Percentiles rank a stretch among this genome's conserved stretches.
Conservation (phyloP, 2,113 vertebrate genomes). For the Melanerpes formicivorus region DNA sequence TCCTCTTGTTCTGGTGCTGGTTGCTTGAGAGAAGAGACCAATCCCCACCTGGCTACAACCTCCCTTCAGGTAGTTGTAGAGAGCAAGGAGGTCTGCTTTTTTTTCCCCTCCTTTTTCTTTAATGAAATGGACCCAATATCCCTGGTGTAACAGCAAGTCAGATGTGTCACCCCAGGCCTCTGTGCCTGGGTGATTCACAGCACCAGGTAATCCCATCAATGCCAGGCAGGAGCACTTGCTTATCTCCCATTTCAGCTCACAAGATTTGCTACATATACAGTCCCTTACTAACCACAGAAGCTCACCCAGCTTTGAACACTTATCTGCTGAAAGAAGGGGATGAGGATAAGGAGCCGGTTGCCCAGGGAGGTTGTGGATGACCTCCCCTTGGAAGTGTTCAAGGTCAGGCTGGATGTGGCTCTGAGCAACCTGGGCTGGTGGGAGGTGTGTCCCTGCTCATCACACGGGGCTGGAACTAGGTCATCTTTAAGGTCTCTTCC, state of each 20-base stretch:
- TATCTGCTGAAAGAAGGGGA: neutral
- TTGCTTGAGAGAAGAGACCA: too few species aligned
- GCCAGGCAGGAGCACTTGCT: neutral
- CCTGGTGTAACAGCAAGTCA: slow-evolving; percentile 10
- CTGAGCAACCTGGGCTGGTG: too few species aligned
- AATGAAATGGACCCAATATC: neutral
- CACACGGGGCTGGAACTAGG: too few species aligned
- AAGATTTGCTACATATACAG: neutral
- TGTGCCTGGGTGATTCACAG: neutral
- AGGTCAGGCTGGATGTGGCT: too few species aligned
- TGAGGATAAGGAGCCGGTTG: neutral
- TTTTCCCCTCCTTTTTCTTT: neutral
- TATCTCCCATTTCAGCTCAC: slow-evolving; percentile 12
- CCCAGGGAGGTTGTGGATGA: too few species aligned
- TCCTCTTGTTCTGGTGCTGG: too few species aligned
- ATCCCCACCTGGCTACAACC: too few species aligned
- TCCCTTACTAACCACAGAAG: neutral
- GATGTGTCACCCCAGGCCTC: neutral
- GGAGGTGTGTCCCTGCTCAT: too few species aligned
- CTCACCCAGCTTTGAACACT: neutral
- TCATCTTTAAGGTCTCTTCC: too few species aligned
- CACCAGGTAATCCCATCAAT: slow-evolving; percentile 24
- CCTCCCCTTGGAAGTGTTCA: too few species aligned
- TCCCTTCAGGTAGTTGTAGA: too few species aligned
- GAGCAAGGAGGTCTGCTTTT: neutral